phyloP scores from a whole-genome alignment of 2,113 vertebrate genomes.

The Willisornis vidua region DNA sequence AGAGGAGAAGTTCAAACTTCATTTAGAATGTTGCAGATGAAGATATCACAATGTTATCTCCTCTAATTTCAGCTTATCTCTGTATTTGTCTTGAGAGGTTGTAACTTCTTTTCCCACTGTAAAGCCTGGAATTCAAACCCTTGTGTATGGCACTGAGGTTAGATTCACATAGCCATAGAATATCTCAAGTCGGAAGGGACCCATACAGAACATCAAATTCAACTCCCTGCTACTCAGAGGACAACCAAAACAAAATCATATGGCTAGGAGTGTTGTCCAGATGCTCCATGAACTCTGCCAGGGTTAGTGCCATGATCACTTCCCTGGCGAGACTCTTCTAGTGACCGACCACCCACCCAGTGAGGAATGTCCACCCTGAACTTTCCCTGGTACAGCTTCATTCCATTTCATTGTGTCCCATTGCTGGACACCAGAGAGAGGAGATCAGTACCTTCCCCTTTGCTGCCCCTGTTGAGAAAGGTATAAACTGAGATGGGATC shows the following conservation, averaged over 20 bases:
- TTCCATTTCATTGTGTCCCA: background rate
- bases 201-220: rapidly evolving
- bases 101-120: background rate
- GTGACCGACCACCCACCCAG: background rate
- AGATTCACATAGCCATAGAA: background rate
- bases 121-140: background rate
- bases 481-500: background rate
- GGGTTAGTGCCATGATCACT: background rate
- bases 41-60: background rate
- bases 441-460: background rate
- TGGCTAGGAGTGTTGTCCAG: background rate
- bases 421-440: background rate
- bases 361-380: background rate
- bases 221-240: background rate
- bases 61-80: background rate
- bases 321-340: background rate
- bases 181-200: background rate
- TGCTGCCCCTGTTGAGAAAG: rapidly evolving
- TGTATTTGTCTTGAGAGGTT: background rate
- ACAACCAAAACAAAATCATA: background rate
- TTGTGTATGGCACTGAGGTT: background rate
- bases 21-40: background rate
- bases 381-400: background rate
- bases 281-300: background rate
- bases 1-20: background rate